phyloP scores from a whole-genome alignment of 2,113 vertebrate species.

The Rissa tridactyla region DNA sequence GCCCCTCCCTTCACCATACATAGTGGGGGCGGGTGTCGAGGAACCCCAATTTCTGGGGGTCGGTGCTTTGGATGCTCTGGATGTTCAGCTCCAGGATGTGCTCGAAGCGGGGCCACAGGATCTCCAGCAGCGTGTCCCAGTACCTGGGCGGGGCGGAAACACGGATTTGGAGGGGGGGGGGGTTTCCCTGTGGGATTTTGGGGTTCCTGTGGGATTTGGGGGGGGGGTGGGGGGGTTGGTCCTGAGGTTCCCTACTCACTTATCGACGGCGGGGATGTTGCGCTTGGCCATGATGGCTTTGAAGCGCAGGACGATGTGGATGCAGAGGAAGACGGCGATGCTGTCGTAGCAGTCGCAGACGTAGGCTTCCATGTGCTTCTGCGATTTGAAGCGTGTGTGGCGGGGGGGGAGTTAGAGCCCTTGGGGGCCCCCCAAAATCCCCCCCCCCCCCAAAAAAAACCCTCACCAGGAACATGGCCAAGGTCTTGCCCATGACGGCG shows the following conservation, averaged over 20 bases:
- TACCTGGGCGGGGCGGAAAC: constrained; percentile 64
- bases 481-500: constrained; percentile 87
- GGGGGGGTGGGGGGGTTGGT: too few relatives aligned
- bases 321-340: constrained; percentile 91
- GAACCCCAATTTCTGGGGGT: constrained; percentile 88
- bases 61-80: constrained; percentile 88
- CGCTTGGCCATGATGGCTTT: constrained; percentile 85
- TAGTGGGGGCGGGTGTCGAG: constrained; percentile 91
- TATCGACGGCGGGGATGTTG: constrained; percentile 87
- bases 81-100: constrained; percentile 92
- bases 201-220: neutral
- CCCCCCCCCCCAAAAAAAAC: too few relatives aligned
- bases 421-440: too few relatives aligned
- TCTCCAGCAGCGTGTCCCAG: constrained; percentile 88
- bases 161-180: too few relatives aligned
- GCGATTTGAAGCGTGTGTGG: neutral
- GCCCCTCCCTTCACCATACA: constrained; percentile 20
- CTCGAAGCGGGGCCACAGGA: constrained; percentile 90
- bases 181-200: too few relatives aligned
- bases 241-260: constrained; percentile 66
- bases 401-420: too few relatives aligned
- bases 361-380: constrained; percentile 90
- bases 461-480: constrained; percentile 86
- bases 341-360: constrained; percentile 89
- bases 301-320: constrained; percentile 91